phyloP scores from a whole-genome alignment of 1,140 invertebrate species.

The Harpegnathos saltator region DNA sequence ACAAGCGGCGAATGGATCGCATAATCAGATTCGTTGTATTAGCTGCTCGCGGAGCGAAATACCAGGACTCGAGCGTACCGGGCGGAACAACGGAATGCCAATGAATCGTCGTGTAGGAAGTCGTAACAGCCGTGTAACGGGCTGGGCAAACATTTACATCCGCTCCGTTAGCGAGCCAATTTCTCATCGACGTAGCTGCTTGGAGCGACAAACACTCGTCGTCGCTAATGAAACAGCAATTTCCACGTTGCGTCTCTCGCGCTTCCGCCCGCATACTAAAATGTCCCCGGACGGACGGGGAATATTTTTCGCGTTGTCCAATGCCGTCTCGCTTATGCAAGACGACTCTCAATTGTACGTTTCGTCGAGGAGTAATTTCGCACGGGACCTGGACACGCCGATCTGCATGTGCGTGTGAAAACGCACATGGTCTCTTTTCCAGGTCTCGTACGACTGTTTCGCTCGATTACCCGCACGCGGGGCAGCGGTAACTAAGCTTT shows the following conservation, averaged over 20 bases:
- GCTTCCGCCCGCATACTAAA: neutral
- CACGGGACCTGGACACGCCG: too few species aligned
- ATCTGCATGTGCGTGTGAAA: neutral
- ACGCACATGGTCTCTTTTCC: too few species aligned
- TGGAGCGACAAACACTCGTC: conserved; percentile 1
- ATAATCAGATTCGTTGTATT: conserved; percentile 19
- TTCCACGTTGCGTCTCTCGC: neutral
- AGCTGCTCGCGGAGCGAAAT: neutral
- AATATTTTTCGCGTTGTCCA: neutral
- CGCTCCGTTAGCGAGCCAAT: neutral
- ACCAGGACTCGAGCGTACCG: neutral
- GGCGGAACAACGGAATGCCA: conserved; percentile 21
- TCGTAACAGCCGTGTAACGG: neutral
- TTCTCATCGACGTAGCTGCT: neutral
- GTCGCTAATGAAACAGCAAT: conserved; percentile 10
- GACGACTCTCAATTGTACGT: too few species aligned
- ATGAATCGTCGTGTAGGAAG: neutral
- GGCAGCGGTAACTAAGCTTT: conserved; percentile 12
- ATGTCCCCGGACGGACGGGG: too few species aligned
- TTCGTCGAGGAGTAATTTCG: too few species aligned
- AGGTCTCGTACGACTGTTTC: neutral
- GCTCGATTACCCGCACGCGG: neutral
- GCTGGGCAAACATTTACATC: conserved; percentile 19
- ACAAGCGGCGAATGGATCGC: neutral
- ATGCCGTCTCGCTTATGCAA: too few species aligned